These are phyloP conservation scores for Poecile atricapillus DNA, from an alignment of 2,113 vertebrate genomes.

Conservation along the genomic window DNA sequence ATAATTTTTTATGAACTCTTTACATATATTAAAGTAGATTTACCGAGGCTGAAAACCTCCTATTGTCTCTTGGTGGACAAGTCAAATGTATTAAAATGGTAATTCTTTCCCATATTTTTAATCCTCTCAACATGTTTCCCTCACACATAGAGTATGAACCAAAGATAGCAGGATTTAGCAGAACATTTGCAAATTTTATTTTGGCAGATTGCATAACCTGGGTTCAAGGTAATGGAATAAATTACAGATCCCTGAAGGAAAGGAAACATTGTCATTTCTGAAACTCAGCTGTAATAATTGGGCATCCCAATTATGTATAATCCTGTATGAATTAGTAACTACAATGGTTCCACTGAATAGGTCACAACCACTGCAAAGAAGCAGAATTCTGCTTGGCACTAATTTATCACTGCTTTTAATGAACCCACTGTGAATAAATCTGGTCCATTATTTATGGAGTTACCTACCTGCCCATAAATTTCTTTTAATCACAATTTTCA, in stretches of 20 bases:
- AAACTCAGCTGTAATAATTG: slow-evolving; percentile 47
- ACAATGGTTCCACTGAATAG: slow-evolving; percentile 27
- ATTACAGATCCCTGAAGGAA: slow-evolving; percentile 61
- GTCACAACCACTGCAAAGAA: slow-evolving; percentile 50
- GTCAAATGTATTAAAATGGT: slow-evolving; percentile 71
- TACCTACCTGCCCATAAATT: background rate
- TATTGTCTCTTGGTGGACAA: slow-evolving; percentile 49
- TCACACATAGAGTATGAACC: slow-evolving; percentile 11
- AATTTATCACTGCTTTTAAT: slow-evolving; percentile 38
- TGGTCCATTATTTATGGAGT: background rate
- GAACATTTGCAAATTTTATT: slow-evolving; percentile 57
- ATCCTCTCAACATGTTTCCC: slow-evolving; percentile 49
- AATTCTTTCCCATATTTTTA: slow-evolving; percentile 66
- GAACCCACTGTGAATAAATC: background rate
- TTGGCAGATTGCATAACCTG: slow-evolving; percentile 24
- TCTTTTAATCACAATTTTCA: background rate
- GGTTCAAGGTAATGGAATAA: slow-evolving; percentile 26
- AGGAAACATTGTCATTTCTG: slow-evolving; percentile 47
- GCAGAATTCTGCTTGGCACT: slow-evolving; percentile 6
- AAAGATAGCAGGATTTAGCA: slow-evolving; percentile 59
- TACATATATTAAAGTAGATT: slow-evolving; percentile 62
- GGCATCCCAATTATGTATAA: slow-evolving; percentile 59
- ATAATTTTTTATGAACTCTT: slow-evolving; percentile 35
- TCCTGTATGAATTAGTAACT: slow-evolving; percentile 56
- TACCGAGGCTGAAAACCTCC: slow-evolving; percentile 49